A percentile compares a stretch with the other conserved stretches of the same genome.
phyloP scores from a whole-genome alignment of 2,113 vertebrate genomes.

The Seriola quinqueradiata region DNA sequence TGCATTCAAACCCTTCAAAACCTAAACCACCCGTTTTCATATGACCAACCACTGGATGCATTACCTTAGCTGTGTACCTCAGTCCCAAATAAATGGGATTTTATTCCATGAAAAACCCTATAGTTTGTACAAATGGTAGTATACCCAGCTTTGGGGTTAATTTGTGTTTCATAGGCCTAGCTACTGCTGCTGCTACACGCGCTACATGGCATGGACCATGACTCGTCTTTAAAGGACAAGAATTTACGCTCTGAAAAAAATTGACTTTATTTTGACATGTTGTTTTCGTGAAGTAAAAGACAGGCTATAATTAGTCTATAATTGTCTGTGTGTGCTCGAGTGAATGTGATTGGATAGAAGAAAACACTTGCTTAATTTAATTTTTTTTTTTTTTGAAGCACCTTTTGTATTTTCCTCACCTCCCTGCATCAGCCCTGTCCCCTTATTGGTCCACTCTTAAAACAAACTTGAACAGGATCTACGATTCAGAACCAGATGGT shows the following conservation, averaged over 20 bases:
- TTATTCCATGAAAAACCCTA: slow-evolving; percentile 39
- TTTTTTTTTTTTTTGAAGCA: slow-evolving; percentile 47
- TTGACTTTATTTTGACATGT: slow-evolving; percentile 41
- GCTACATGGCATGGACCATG: slow-evolving; percentile 40
- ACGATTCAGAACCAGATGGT: slow-evolving; percentile 38
- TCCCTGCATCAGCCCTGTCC: background rate
- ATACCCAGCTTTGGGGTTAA: slow-evolving; percentile 7
- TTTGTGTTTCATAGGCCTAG: slow-evolving; percentile 43
- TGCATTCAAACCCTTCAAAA: slow-evolving; percentile 23
- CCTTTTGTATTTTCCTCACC: slow-evolving; percentile 53
- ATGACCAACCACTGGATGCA: slow-evolving; percentile 38
- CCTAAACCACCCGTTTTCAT: slow-evolving; percentile 14
- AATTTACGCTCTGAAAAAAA: slow-evolving; percentile 38
- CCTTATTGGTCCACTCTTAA: slow-evolving; percentile 1
- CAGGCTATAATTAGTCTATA: slow-evolving; percentile 52
- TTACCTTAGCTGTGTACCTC: slow-evolving; percentile 58
- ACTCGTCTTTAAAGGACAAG: slow-evolving; percentile 43
- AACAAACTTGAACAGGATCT: slow-evolving; percentile 47
- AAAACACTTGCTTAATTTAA: slow-evolving; percentile 50
- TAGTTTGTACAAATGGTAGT: slow-evolving; percentile 43
- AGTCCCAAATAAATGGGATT: slow-evolving; percentile 41
- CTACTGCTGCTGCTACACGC: slow-evolving; percentile 35
- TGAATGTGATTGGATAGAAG: slow-evolving; percentile 56
- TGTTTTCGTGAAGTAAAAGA: slow-evolving; percentile 53
- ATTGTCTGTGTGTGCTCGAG: slow-evolving; percentile 45